These are phyloP conservation scores for Coelogynopora nodosa DNA, from an alignment of 2,888 invertebrate species.

Conservation along the genomic window DNA sequence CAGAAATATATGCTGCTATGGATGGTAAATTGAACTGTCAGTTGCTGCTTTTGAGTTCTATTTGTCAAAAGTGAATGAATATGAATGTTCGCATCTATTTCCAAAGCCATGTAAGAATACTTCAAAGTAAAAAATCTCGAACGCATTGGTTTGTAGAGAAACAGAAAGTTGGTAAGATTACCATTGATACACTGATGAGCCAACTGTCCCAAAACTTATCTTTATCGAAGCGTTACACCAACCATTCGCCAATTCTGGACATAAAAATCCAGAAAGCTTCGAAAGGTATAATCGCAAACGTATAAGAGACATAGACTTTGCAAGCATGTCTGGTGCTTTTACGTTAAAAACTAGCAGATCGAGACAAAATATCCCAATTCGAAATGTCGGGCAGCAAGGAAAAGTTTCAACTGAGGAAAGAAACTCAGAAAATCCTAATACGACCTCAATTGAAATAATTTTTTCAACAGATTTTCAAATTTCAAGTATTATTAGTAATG, in stretches of 20 bases:
- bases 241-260: background rate
- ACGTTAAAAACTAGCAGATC: background rate
- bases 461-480: background rate
- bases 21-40: background rate
- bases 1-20: background rate
- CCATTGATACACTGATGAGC: background rate
- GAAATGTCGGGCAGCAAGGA: background rate
- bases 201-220: background rate
- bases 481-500: no score
- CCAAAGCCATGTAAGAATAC: background rate
- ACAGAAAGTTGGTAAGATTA: background rate
- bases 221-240: background rate
- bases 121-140: background rate
- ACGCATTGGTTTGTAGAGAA: background rate
- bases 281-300: background rate
- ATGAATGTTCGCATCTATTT: background rate
- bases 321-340: background rate
- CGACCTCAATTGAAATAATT: background rate
- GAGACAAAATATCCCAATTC: background rate
- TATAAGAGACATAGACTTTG: background rate
- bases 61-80: background rate
- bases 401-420: background rate
- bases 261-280: background rate
- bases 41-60: background rate
- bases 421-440: background rate